Conservation (phyloP, 2,113 vertebrate genomes). For the Caranx melampygus region DNA sequence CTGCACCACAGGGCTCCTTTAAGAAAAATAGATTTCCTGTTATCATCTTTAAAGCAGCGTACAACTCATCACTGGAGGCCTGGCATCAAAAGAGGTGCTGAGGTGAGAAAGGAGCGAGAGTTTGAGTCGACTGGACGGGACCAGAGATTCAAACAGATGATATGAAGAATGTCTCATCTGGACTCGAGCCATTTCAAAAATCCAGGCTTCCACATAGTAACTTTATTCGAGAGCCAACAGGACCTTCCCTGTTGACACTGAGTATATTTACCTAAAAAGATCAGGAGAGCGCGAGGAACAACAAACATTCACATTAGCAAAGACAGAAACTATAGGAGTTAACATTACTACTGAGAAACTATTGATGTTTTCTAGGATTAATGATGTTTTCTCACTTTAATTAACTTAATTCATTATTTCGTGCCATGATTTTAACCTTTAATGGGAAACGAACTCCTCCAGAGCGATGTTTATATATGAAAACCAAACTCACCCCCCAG, state of each 20-base stretch:
- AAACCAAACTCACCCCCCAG: not conserved
- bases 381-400: not conserved
- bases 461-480: not conserved
- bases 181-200: not conserved
- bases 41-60: not conserved
- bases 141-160: conserved; percentile 9
- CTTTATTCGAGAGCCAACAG: not conserved
- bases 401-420: not conserved
- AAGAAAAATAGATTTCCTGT: not conserved
- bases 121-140: not conserved
- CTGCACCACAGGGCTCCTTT: not conserved
- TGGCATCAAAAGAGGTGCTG: not conserved
- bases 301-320: not conserved
- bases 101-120: not conserved
- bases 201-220: too few species aligned
- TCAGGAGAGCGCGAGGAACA: not conserved
- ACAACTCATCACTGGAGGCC: not conserved
- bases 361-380: not conserved
- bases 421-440: not conserved
- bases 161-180: not conserved
- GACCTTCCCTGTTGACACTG: not conserved
- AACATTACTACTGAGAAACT: not conserved
- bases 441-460: too few species aligned
- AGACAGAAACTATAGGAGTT: not conserved
- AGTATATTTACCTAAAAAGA: not conserved